A percentile compares a stretch with the other conserved stretches of the same genome.
Conservation (phyloP, 2,888 invertebrate species). For the Mechanitis messenoides region DNA sequence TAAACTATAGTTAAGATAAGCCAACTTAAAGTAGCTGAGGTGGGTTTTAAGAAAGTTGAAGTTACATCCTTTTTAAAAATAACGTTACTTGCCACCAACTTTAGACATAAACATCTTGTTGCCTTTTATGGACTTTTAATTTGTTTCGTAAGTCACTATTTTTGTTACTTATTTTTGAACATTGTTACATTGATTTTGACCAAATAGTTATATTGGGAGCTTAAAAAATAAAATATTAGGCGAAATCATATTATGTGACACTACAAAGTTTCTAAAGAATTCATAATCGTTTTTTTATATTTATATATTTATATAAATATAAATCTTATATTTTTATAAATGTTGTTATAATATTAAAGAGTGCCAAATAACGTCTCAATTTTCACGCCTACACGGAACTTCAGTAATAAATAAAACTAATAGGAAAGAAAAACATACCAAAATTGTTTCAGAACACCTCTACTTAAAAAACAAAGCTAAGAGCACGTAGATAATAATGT, state of each 20-base stretch:
- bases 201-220: too few species aligned
- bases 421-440: constrained; percentile 13
- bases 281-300: too few species aligned
- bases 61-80: constrained; percentile 47
- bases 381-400: constrained; percentile 8
- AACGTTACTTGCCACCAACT: constrained; percentile 36
- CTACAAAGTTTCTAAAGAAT: too few species aligned
- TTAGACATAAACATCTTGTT: constrained; percentile 26
- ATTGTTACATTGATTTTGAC: too few species aligned
- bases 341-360: neutral
- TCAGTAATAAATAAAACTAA: constrained; percentile 12
- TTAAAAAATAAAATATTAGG: too few species aligned
- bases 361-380: constrained; percentile 9
- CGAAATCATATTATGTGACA: too few species aligned
- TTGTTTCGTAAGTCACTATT: constrained; percentile 20
- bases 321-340: too few species aligned
- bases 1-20: constrained; percentile 70
- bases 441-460: constrained; percentile 11
- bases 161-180: neutral
- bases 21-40: constrained; percentile 41
- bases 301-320: too few species aligned
- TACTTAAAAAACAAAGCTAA: constrained; percentile 1
- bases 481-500: constrained; percentile 36
- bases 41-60: constrained; percentile 57
- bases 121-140: constrained; percentile 28